Base-by-base conservation (phyloP, 2,888 invertebrate species). In the Netelia melanura region DNA sequence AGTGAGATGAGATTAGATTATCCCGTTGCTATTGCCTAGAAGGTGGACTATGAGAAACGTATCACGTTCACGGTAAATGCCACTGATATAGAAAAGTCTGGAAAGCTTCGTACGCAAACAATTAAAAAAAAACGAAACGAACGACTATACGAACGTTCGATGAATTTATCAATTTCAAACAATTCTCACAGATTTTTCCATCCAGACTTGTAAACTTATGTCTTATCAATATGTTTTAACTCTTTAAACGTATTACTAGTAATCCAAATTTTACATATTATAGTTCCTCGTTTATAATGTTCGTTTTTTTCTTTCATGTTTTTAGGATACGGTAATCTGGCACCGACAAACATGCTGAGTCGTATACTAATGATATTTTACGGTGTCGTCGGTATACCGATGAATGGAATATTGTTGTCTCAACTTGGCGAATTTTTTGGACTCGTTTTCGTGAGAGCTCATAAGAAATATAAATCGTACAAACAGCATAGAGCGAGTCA, bases 311-410 rank as follows among this genome's bases (percentile, higher is more conserved):
- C 30, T 30, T 58, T 62, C 56, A 75, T 64, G 9, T 71, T 10
- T 94, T 21, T 93, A 97, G 97, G 98, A 68, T 98, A 98, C 93
- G 98, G 98, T 68, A 98, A 98, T 93, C 94, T 98, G 91, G 96
- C 98, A 0, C 98, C 98, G 0, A 97, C 97, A 0, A 97, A 97
- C 0, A 96, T 96, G 86, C 94, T 97, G 58, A 97, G 98, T 9
- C 96, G 98, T 87, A 96, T 98, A 86, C 95, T 98, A 87, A 98
- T 98, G 96, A 98, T 98, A 89, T 96, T 97, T 89, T 98, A 98
- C 92, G 97, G 97, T 1, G 94, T 98, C 58, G 96, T 98, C 87
- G 98, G 98, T 30, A 97, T 98, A 87, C 97, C 97, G 0, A 96
- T 97, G 94, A 97, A 97, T 90, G 97, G 97, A 94, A 95, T 95